phyloP scores from a whole-genome alignment of 2,888 invertebrate species.

The Onthophagus sagittarius region DNA sequence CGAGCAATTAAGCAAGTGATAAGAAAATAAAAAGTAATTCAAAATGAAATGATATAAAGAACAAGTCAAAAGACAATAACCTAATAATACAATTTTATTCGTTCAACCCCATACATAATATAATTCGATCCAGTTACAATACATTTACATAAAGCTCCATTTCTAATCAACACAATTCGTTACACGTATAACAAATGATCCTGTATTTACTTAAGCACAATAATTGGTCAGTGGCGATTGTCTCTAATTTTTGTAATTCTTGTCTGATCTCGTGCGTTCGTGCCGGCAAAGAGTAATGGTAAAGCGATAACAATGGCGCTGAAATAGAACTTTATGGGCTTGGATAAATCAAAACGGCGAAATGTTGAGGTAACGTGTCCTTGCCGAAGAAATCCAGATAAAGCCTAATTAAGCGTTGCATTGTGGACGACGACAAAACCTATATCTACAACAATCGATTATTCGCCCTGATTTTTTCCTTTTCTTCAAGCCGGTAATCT shows the following conservation, averaged over 20 bases:
- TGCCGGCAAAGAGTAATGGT: conserved; percentile 10
- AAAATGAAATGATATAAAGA: no score
- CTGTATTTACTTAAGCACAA: conserved; percentile 5
- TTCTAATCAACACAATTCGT: not conserved
- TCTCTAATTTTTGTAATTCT: not conserved
- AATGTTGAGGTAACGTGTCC: not conserved
- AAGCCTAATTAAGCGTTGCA: not conserved
- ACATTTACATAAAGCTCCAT: not conserved
- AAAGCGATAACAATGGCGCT: conserved; percentile 6
- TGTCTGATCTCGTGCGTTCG: conserved; percentile 7
- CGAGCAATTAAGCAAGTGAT: no score
- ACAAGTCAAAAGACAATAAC: no score
- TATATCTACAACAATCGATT: not conserved
- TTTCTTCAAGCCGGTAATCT: not conserved
- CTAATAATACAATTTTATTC: no score
- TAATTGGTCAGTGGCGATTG: not conserved
- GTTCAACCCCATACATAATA: not conserved
- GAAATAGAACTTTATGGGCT: conserved; percentile 6
- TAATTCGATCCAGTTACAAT: not conserved
- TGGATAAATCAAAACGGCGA: conserved; percentile 2
- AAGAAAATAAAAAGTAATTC: no score
- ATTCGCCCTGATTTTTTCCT: not conserved
- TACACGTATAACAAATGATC: not conserved
- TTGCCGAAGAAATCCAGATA: not conserved
- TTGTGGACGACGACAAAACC: not conserved